Conservation (phyloP, 2,797 vertebrate genomes). For the Lacerta bilineata region DNA sequence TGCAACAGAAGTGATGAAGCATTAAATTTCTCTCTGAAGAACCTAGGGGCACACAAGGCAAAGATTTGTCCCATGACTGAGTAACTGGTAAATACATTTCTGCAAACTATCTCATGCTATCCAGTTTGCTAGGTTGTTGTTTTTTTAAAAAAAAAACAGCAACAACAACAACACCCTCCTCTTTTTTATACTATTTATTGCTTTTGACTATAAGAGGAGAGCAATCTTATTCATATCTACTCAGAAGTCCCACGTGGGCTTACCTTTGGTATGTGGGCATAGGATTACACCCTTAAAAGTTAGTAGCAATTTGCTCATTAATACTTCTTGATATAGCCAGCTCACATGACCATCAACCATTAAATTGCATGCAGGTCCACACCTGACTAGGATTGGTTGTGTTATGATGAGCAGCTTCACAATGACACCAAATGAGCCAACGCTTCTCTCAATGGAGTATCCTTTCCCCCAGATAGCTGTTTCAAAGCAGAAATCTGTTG, state of each 20-base stretch:
- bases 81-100: neutral
- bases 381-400: neutral
- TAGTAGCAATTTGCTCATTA: neutral
- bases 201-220: neutral
- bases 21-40: constrained; percentile 5
- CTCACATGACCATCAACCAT: neutral
- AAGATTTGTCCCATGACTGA: neutral
- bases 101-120: neutral
- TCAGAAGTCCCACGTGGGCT: too few relatives aligned
- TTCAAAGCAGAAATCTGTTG: neutral
- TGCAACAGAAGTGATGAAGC: neutral
- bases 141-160: neutral
- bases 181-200: neutral
- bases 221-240: too few relatives aligned
- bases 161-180: too few relatives aligned
- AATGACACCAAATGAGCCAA: neutral
- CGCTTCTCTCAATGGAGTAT: neutral
- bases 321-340: neutral
- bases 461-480: neutral
- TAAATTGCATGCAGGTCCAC: neutral
- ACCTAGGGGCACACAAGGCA: neutral
- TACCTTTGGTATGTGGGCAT: too few relatives aligned
- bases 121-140: neutral
- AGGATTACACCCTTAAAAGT: neutral
- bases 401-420: neutral